A percentile compares a stretch with the other conserved stretches of the same genome.
Evolutionary conservation across 1,140 invertebrate species (phyloP).

Genomic region (Panagrolaimus sp.): DNA sequence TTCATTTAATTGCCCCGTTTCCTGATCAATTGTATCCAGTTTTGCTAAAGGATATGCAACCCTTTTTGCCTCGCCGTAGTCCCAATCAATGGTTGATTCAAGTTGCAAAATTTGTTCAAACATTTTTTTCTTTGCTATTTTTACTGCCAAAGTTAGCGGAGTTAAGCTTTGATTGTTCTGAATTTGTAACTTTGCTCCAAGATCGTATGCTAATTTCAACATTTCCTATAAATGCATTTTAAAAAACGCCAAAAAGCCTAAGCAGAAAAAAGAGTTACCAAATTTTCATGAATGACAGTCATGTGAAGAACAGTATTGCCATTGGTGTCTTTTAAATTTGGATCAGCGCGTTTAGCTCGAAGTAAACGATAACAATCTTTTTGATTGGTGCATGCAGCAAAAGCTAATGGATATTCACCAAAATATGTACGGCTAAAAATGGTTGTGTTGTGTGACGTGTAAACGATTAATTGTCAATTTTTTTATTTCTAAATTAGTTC

Average conservation of each 20-base stretch:
- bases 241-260: neutral
- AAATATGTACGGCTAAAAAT: slow-evolving; percentile 88
- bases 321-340: slow-evolving; percentile 88
- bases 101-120: slow-evolving; percentile 65
- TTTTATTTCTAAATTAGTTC: too few species aligned
- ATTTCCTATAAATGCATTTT: slow-evolving; percentile 66
- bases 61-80: slow-evolving; percentile 77
- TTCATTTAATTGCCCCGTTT: slow-evolving; percentile 82
- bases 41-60: slow-evolving; percentile 90
- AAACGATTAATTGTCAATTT: too few species aligned
- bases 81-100: slow-evolving; percentile 61
- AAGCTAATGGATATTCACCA: slow-evolving; percentile 91
- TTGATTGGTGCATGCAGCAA: slow-evolving; percentile 90
- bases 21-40: slow-evolving; percentile 87
- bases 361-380: slow-evolving; percentile 92
- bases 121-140: slow-evolving; percentile 85
- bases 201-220: slow-evolving; percentile 87
- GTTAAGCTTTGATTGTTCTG: slow-evolving; percentile 81
- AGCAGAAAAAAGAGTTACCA: too few species aligned
- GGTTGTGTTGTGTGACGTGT: too few species aligned
- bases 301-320: slow-evolving; percentile 95
- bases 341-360: slow-evolving; percentile 82
- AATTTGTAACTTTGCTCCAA: slow-evolving; percentile 76
- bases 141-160: slow-evolving; percentile 83
- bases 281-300: slow-evolving; percentile 89